Evolutionary conservation across 2,888 invertebrate species (phyloP).

Genomic region (Scaptomyza reducta): DNA sequence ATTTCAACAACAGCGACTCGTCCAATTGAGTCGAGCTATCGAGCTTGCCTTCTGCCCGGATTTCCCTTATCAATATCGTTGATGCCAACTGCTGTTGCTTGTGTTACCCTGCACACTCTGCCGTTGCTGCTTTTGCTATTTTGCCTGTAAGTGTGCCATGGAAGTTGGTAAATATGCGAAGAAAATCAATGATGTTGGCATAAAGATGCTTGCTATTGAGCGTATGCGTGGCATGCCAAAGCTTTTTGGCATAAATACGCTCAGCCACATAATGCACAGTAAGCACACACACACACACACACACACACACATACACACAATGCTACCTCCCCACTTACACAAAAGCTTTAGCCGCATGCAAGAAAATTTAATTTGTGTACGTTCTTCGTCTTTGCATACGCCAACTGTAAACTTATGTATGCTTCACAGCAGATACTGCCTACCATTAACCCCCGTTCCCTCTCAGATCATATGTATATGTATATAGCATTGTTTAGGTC

Average conservation of each 20-base stretch:
- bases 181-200: constrained; percentile 32
- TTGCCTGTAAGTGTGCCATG: constrained; percentile 52
- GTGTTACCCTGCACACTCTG: not conserved
- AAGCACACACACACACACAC: constrained; percentile 10
- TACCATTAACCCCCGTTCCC: not conserved
- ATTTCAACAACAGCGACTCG: constrained; percentile 23
- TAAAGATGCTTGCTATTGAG: constrained; percentile 61
- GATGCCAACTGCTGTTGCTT: constrained; percentile 9
- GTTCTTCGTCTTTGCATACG: constrained; percentile 24
- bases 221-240: constrained; percentile 57
- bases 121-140: not conserved
- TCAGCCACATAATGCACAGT: constrained; percentile 62
- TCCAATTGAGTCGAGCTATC: constrained; percentile 6
- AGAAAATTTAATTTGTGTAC: constrained; percentile 71
- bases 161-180: constrained; percentile 50
- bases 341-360: constrained; percentile 45
- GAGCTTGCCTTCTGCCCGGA: constrained; percentile 31
- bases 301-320: constrained; percentile 7
- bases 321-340: constrained; percentile 37
- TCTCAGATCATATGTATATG: constrained; percentile 5
- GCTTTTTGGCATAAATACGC: constrained; percentile 68
- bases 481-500: constrained; percentile 50
- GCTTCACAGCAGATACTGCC: constrained; percentile 5
- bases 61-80: constrained; percentile 22
- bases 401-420: constrained; percentile 27